Evolutionary conservation across 2,113 vertebrate genomes (phyloP), one percentile per base, ranked within the genome.

Genomic region (Myxocyprinus asiaticus): DNA sequence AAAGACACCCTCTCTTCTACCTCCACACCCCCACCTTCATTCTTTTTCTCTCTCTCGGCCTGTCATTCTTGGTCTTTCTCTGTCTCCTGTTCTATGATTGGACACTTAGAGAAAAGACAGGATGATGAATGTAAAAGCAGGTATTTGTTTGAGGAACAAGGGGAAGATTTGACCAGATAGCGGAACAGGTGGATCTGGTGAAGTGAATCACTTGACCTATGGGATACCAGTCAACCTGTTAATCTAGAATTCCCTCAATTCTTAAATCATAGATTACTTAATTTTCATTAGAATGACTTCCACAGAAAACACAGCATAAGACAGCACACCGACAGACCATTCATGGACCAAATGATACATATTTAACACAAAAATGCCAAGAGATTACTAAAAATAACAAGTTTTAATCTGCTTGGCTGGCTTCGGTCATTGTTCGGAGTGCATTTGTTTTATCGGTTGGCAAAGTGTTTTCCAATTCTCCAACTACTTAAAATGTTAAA

Each of bases 101-200:
- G 45, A 58, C 22, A n/a, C 50, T 51, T 33, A 67, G 42, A 77
- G 66, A 22, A 45, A 43, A 15, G 77, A 86, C 78, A 81, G 7
- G 62, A 15, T 51, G 17, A 77, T 67, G 56, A 55, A 82, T 76
- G 84, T 89, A 86, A 92, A 92, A 86, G 69, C 82, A 82, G 77
- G 45, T 64, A 68, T 88, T 88, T 89, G 86, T 90, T 87, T 78
- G 33, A 75, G 80, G 75, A 22, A 58, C 72, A 90, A 84, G 89
- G 83, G 17, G 56, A 42, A 53, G 83, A 72, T 84, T 84, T 86
- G 81, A 90, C 22, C 22, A 33, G 22, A 33, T 33, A 33, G 22
- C 3, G 22, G 22, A 33, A 1, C 87, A 90, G 89, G 88, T 90
- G 88, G 79, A 85, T 81, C 81, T 86, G 79, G 80, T 81, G 63